Percentiles rank a stretch among this genome's conserved stretches.
Evolutionary conservation across 2,888 invertebrate genomes (phyloP).

Genomic region (Aleiodes leptofemur): DNA sequence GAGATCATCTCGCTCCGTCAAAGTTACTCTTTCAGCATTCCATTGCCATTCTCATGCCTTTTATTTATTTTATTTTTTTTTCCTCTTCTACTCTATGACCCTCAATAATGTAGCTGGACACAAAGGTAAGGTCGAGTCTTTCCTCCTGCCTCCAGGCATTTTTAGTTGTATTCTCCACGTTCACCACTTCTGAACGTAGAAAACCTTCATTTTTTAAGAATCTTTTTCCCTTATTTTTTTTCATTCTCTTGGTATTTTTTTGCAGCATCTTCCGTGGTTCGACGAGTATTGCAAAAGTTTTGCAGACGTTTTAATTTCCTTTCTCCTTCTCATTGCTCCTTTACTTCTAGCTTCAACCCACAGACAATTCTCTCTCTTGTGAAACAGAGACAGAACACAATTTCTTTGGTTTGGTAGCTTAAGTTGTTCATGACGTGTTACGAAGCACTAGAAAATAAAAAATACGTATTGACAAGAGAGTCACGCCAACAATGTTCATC

Average conservation of each 20-base stretch:
- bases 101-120: constrained; percentile 69
- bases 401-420: constrained; percentile 18
- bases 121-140: constrained; percentile 69
- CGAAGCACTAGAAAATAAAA: constrained; percentile 38
- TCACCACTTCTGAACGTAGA: constrained; percentile 8
- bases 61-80: constrained; percentile 11
- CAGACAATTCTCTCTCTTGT: constrained; percentile 20
- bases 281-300: constrained; percentile 58
- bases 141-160: constrained; percentile 46
- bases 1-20: not conserved
- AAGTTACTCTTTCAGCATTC: constrained; percentile 44
- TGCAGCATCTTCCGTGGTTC: not conserved
- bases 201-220: not conserved
- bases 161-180: constrained; percentile 20
- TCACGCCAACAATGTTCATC: constrained; percentile 29
- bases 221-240: not conserved
- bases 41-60: constrained; percentile 24
- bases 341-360: constrained; percentile 37
- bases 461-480: constrained; percentile 10
- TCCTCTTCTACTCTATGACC: constrained; percentile 27
- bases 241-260: not conserved
- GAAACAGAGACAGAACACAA: constrained; percentile 4
- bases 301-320: constrained; percentile 71
- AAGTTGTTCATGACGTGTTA: constrained; percentile 46
- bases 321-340: constrained; percentile 56